A percentile compares a stretch with the other conserved stretches of the same genome.
These are phyloP conservation scores for Carettochelys insculpta DNA, from an alignment of 2,113 vertebrate species.

Conservation along the genomic window DNA sequence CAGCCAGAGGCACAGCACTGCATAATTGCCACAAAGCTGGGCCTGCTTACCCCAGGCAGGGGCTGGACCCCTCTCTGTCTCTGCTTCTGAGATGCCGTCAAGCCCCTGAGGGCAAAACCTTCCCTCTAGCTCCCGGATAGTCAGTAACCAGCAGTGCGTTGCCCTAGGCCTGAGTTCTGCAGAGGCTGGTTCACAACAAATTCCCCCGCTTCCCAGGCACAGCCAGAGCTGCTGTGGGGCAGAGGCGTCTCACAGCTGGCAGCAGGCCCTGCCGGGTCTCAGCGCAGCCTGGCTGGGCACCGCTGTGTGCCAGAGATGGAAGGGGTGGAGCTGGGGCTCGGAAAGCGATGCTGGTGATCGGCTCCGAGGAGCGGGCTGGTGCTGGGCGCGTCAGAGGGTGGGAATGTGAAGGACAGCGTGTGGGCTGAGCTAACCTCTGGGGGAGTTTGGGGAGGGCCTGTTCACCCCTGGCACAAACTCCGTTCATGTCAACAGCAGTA, in stretches of 20 bases:
- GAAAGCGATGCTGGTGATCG: not conserved
- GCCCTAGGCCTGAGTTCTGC: not conserved
- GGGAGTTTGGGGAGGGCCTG: not conserved
- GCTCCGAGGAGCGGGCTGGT: not conserved
- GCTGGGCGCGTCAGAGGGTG: not conserved
- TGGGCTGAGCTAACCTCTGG: not conserved
- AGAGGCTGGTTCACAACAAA: not conserved
- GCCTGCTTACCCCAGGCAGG: not conserved
- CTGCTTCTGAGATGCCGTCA: not conserved
- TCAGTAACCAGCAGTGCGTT: not conserved
- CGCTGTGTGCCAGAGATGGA: not conserved
- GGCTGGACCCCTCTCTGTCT: conserved; percentile 42
- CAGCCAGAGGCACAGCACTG: not conserved
- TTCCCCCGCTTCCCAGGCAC: not conserved
- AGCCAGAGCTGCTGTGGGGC: no score
- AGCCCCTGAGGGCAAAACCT: not conserved
- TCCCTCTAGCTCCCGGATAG: not conserved
- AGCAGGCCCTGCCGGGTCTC: not conserved
- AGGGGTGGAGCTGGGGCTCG: not conserved
- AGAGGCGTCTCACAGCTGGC: not conserved
- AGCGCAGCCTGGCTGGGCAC: not conserved
- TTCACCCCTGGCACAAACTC: conserved; percentile 49
- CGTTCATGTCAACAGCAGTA: not conserved
- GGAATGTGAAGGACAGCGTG: no score
- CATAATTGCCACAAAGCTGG: no score